phyloP scores from a whole-genome alignment of 1,140 invertebrate genomes.

The Drosophila saltans region DNA sequence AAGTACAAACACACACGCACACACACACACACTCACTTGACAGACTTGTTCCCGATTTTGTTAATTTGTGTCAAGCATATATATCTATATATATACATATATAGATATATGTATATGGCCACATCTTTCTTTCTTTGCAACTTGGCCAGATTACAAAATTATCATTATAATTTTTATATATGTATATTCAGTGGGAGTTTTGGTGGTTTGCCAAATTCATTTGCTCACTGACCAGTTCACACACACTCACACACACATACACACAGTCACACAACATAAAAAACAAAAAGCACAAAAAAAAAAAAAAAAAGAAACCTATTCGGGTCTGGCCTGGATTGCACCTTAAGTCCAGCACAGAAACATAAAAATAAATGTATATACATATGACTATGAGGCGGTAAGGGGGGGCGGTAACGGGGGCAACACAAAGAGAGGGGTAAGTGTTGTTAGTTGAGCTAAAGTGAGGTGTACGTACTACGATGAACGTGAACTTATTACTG shows the following conservation, averaged over 20 bases:
- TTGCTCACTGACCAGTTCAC: slow-evolving; percentile 24
- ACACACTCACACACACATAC: slow-evolving; percentile 14
- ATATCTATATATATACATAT: slow-evolving; percentile 7
- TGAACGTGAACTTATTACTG: slow-evolving; percentile 42
- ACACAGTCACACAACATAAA: slow-evolving; percentile 15
- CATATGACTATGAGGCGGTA: too few species aligned
- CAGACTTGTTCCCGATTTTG: slow-evolving; percentile 45
- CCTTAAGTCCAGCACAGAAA: neutral
- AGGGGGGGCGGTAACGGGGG: neutral
- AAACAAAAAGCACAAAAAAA: neutral
- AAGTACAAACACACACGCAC: slow-evolving; percentile 17
- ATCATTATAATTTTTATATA: neutral
- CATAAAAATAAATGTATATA: too few species aligned
- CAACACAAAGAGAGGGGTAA: neutral
- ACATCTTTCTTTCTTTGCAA: slow-evolving; percentile 5
- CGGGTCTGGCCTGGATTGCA: slow-evolving; percentile 9
- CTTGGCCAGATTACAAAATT: slow-evolving; percentile 9
- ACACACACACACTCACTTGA: slow-evolving; percentile 6
- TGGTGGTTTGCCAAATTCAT: slow-evolving; percentile 21
- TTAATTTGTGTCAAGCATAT: slow-evolving; percentile 35
- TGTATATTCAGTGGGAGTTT: neutral
- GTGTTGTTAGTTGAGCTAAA: neutral
- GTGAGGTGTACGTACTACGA: neutral
- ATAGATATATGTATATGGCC: neutral
- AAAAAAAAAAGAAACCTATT: slow-evolving; percentile 35